A percentile compares a stretch with the other conserved stretches of the same genome.
Conservation (phyloP, 2,888 invertebrate genomes). For the Tribolium freemani region DNA sequence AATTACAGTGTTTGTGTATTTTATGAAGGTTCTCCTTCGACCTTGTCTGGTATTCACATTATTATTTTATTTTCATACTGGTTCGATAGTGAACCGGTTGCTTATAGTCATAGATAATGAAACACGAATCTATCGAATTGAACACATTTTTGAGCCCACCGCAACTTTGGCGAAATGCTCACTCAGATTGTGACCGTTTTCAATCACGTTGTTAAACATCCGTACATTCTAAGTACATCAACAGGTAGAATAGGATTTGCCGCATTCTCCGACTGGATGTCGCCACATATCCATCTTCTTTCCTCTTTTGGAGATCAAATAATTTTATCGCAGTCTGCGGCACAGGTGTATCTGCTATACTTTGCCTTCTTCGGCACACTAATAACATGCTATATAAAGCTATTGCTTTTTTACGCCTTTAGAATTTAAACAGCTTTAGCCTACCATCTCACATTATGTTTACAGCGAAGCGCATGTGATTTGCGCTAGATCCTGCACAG, state of each 20-base stretch:
- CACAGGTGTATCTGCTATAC: conserved; percentile 60
- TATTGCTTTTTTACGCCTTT: conserved; percentile 65
- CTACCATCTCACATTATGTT: conserved; percentile 55
- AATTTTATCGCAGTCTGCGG: conserved; percentile 48
- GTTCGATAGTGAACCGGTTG: conserved; percentile 20
- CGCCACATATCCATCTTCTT: conserved; percentile 62
- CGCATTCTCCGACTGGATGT: conserved; percentile 67
- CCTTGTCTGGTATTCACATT: conserved; percentile 42
- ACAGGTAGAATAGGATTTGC: conserved; percentile 67
- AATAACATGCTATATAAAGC: conserved; percentile 64
- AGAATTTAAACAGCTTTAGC: conserved; percentile 63
- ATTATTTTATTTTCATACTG: conserved; percentile 21
- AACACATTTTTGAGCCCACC: too few species aligned
- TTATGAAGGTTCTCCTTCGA: conserved; percentile 38
- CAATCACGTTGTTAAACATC: conserved; percentile 49
- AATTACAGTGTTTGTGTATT: conserved; percentile 34
- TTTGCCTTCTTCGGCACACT: conserved; percentile 61
- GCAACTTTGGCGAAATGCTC: not conserved
- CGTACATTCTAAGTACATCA: conserved; percentile 55
- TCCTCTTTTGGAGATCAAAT: conserved; percentile 46
- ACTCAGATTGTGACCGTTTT: conserved; percentile 45
- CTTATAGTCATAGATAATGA: conserved; percentile 10
- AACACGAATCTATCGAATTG: too few species aligned
- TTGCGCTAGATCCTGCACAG: too few species aligned
- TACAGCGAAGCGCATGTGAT: conserved; percentile 21